These are phyloP conservation scores for Cecropterus lyciades DNA, from an alignment of 1,140 invertebrate species.

Conservation along the genomic window DNA sequence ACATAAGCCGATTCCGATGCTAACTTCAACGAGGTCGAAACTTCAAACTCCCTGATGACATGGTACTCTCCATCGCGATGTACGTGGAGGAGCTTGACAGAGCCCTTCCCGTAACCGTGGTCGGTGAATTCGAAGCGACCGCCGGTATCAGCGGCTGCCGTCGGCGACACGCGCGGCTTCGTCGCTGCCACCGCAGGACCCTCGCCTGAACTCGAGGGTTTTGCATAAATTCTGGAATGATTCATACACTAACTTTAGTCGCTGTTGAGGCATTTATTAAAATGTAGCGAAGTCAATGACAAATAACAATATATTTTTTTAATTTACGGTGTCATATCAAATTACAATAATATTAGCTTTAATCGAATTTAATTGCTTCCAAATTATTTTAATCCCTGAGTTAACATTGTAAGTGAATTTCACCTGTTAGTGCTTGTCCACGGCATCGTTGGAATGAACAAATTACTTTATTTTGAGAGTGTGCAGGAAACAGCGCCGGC, in stretches of 20 bases:
- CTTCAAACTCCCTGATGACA: slow-evolving; percentile 89
- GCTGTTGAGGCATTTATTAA: not conserved
- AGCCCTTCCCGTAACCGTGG: slow-evolving; percentile 90
- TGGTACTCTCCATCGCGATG: slow-evolving; percentile 87
- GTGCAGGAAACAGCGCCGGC: slow-evolving; percentile 69
- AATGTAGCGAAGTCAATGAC: not conserved
- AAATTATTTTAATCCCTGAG: too few relatives aligned
- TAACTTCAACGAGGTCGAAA: slow-evolving; percentile 89
- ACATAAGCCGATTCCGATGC: slow-evolving; percentile 87
- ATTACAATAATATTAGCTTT: too few relatives aligned
- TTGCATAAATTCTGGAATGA: slow-evolving; percentile 75
- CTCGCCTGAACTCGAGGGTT: slow-evolving; percentile 67
- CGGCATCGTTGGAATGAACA: slow-evolving; percentile 61
- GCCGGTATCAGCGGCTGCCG: slow-evolving; percentile 67
- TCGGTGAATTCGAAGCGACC: slow-evolving; percentile 86
- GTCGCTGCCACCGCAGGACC: slow-evolving; percentile 20
- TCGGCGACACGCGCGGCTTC: slow-evolving; percentile 47
- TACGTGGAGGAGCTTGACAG: slow-evolving; percentile 89
- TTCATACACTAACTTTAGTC: slow-evolving; percentile 1
- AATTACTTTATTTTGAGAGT: slow-evolving; percentile 78
- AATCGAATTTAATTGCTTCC: too few relatives aligned
- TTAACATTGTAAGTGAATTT: too few relatives aligned
- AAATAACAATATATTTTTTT: not conserved
- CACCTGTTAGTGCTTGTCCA: slow-evolving; percentile 81
- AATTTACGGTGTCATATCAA: not conserved